Percentiles rank a stretch among this genome's conserved stretches.
Evolutionary conservation across 2,888 invertebrate species (phyloP).

Genomic region (Drosophila melanosoma): DNA sequence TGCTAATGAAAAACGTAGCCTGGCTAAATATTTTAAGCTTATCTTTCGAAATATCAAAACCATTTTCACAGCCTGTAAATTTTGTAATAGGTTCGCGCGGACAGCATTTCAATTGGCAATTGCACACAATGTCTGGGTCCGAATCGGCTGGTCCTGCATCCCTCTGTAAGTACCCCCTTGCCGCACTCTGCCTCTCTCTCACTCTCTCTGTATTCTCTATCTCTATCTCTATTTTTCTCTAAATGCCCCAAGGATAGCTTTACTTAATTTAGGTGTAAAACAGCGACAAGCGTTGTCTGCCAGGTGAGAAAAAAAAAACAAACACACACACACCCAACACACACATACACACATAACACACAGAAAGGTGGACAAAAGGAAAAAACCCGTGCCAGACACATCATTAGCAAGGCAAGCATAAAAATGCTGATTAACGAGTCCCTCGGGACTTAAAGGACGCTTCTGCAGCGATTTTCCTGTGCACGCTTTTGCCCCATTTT

Average conservation of each 20-base stretch:
- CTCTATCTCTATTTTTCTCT: background rate
- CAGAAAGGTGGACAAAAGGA: conserved; percentile 22
- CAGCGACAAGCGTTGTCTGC: conserved; percentile 51
- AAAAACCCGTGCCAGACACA: conserved; percentile 46
- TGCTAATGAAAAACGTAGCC: conserved; percentile 5
- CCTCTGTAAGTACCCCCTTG: background rate
- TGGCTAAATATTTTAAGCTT: background rate
- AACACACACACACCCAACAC: background rate
- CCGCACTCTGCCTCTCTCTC: background rate
- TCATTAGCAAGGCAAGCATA: conserved; percentile 79
- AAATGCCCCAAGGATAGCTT: conserved; percentile 56
- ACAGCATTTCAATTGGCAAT: conserved; percentile 58
- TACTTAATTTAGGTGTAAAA: conserved; percentile 65
- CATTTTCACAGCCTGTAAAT: conserved; percentile 37
- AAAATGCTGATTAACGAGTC: conserved; percentile 81
- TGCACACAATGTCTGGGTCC: conserved; percentile 21
- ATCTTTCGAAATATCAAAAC: conserved; percentile 13
- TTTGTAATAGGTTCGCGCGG: conserved; percentile 52
- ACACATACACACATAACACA: background rate
- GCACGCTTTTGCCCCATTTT: conserved; percentile 17
- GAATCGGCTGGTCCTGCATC: background rate
- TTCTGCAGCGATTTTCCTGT: conserved; percentile 28
- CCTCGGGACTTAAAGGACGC: conserved; percentile 54
- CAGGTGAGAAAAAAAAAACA: conserved; percentile 45
- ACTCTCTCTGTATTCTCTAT: background rate